These are phyloP conservation scores for Meghimatium bilineatum DNA, from an alignment of 2,888 invertebrate species.

Conservation along the genomic window DNA sequence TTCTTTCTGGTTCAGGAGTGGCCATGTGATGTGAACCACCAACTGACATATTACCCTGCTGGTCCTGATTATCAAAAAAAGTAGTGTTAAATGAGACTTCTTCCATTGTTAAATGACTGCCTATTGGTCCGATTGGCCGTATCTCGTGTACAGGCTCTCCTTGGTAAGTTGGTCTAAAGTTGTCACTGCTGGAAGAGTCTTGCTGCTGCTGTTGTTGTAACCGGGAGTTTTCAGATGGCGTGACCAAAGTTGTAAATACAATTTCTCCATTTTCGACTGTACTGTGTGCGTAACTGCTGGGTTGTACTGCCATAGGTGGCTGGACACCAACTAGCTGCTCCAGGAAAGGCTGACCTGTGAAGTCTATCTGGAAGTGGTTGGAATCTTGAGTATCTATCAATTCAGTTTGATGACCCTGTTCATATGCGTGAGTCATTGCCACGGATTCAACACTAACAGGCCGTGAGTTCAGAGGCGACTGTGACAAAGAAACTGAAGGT, in stretches of 20 bases:
- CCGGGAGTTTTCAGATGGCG: constrained; percentile 33
- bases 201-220: constrained; percentile 43
- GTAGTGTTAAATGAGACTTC: constrained; percentile 37
- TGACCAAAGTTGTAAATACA: constrained; percentile 42
- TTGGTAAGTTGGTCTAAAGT: constrained; percentile 41
- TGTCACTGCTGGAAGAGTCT: neutral
- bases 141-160: constrained; percentile 42
- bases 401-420: constrained; percentile 9
- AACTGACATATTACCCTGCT: constrained; percentile 7
- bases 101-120: constrained; percentile 31
- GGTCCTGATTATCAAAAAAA: constrained; percentile 36
- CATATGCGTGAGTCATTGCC: constrained; percentile 31
- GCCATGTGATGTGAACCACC: neutral
- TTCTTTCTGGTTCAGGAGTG: constrained; percentile 40
- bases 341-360: constrained; percentile 53
- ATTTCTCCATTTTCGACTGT: constrained; percentile 39
- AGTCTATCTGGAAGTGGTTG: constrained; percentile 45
- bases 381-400: constrained; percentile 38
- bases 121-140: constrained; percentile 29
- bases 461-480: constrained; percentile 31
- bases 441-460: constrained; percentile 41
- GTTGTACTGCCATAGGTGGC: constrained; percentile 35
- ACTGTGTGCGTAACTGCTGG: constrained; percentile 19
- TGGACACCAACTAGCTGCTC: constrained; percentile 54
- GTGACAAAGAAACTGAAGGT: constrained; percentile 21